Evolutionary conservation across 1,140 invertebrate species (phyloP), one percentile per base, ranked within the genome.

Genomic region (Cyclargus thomasi): DNA sequence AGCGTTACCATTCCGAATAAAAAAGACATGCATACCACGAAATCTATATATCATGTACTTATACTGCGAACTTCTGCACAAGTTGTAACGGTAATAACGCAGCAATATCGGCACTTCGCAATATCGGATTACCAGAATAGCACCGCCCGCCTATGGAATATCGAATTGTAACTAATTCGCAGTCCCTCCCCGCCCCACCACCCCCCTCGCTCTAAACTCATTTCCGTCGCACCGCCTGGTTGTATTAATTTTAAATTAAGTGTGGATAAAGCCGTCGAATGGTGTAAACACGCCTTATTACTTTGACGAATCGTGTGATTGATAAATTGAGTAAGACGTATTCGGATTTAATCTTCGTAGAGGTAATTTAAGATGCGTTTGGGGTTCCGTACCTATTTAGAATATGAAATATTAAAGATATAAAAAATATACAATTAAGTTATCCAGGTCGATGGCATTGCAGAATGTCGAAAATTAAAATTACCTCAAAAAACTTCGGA

Each of bases 181-280:
- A 78, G 74, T 67, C 64, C 72, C 62, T 53, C 75, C 70, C 71
- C 72, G 73, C 79, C 71, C 76, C 78, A 78, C 76, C 77, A 69
- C 67, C 66, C 71, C 77, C 69, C 71, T 66, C 73, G 78, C 81
- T 90, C 88, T 89, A 91, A 91, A 86, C 90, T 92, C 90, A 92
- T 92, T 92, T 92, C 90, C 91, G 88, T 90, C 74, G 88, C 84
- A 90, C 91, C 91, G 91, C 90, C 90, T 92, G 91, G 88, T 90
- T 91, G 91, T 92, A 91, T 92, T 92, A 92, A 92, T 92, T 92
- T 92, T 92, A 92, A 92, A 92, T 92, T 92, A 92, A 92, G 85
- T 88, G 85, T 87, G 91, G 90, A 91, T 92, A 91, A 89, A 82
- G 75, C 74, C 75, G 78, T 75, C 75, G 75, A 74, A 74, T 22